phyloP scores from a whole-genome alignment of 2,888 invertebrate species.

The Thymelicus sylvestris region DNA sequence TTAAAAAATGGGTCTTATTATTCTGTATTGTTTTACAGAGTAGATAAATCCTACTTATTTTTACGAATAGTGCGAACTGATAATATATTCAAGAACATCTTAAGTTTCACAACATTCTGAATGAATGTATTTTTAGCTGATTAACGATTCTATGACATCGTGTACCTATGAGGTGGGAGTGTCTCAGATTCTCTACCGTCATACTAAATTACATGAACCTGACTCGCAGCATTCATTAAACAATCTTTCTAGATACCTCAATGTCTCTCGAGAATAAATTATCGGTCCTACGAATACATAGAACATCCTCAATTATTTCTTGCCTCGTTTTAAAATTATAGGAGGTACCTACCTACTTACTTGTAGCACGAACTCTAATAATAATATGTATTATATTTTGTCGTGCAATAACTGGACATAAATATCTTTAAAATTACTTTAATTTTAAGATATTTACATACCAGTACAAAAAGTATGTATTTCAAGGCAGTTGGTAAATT shows the following conservation, averaged over 20 bases:
- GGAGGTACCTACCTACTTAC: neutral
- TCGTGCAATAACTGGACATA: neutral
- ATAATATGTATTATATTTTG: neutral
- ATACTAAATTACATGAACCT: conserved; percentile 7
- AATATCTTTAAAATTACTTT: too few relatives aligned
- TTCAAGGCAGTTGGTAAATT: neutral
- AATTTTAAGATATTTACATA: too few relatives aligned
- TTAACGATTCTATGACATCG: too few relatives aligned
- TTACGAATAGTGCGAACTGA: too few relatives aligned
- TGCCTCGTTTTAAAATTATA: conserved; percentile 14
- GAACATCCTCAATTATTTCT: conserved; percentile 16
- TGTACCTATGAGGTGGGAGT: neutral
- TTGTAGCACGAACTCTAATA: too few relatives aligned
- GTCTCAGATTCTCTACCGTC: neutral
- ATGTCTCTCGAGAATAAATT: neutral
- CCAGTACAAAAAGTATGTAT: neutral
- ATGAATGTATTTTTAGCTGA: too few relatives aligned
- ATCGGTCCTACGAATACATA: neutral
- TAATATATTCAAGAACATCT: too few relatives aligned
- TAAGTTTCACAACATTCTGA: too few relatives aligned
- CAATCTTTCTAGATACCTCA: neutral
- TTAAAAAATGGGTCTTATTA: too few relatives aligned
- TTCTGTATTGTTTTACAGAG: too few relatives aligned
- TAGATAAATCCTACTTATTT: too few relatives aligned
- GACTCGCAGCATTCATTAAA: neutral